phyloP scores from a whole-genome alignment of 2,113 vertebrate species.

The Chauna torquata region DNA sequence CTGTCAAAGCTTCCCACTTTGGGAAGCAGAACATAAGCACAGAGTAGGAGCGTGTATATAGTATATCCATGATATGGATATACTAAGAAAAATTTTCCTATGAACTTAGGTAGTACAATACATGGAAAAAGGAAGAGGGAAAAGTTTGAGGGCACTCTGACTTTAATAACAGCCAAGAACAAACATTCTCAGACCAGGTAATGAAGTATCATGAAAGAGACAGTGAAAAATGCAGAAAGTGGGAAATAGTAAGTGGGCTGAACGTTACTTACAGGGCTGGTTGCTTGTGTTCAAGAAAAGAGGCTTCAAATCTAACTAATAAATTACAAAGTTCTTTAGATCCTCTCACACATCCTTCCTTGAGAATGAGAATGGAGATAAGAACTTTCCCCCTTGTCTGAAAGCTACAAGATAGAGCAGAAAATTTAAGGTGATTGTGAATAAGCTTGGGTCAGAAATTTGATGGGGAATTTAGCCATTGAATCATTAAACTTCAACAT shows the following conservation, averaged over 20 bases:
- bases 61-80: neutral
- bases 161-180: neutral
- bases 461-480: neutral
- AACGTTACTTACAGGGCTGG: neutral
- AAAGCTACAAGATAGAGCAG: neutral
- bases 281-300: neutral
- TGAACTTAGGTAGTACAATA: neutral
- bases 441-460: neutral
- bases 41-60: neutral
- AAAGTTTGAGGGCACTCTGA: neutral
- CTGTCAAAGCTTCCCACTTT: neutral
- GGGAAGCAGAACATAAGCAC: neutral
- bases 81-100: neutral
- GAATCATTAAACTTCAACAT: neutral
- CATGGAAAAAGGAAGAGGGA: neutral
- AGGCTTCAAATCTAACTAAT: neutral
- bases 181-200: neutral
- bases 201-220: neutral
- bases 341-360: neutral
- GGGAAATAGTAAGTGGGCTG: neutral
- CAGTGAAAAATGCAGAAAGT: neutral
- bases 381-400: neutral
- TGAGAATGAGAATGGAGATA: neutral
- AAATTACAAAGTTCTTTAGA: neutral
- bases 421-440: neutral